These are phyloP conservation scores for Onchidella celtica DNA, from an alignment of 2,888 invertebrate species.

Conservation along the genomic window DNA sequence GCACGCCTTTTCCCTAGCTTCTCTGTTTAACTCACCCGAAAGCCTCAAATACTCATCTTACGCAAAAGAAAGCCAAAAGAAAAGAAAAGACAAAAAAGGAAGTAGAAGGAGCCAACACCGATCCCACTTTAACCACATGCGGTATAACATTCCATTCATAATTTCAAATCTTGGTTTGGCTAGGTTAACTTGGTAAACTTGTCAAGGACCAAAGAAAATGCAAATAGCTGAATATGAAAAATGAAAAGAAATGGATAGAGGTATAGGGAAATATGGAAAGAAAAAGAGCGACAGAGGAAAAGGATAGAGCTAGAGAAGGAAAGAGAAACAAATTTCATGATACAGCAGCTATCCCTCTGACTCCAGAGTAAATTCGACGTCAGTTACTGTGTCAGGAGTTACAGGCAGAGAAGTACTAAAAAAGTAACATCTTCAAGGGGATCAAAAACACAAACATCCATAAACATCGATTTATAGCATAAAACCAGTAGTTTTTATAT, in stretches of 20 bases:
- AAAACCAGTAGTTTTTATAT: too few species aligned
- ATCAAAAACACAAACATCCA: neutral
- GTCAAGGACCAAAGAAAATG: neutral
- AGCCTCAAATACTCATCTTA: too few species aligned
- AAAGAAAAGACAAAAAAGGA: neutral
- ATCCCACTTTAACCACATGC: too few species aligned
- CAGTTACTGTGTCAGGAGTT: too few species aligned
- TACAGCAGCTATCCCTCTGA: too few species aligned
- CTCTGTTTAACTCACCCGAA: too few species aligned
- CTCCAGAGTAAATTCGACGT: too few species aligned
- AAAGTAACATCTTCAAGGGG: neutral
- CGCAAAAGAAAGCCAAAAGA: neutral
- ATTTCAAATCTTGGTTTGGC: too few species aligned
- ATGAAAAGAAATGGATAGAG: slow-evolving; percentile 29
- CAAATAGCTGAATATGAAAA: too few species aligned
- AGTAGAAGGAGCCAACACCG: neutral
- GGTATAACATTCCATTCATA: too few species aligned
- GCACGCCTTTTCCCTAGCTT: too few species aligned
- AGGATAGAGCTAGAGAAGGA: slow-evolving; percentile 9
- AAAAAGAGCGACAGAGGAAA: slow-evolving; percentile 30
- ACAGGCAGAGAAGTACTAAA: neutral
- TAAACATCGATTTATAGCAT: neutral
- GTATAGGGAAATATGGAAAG: slow-evolving; percentile 29
- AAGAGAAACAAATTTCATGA: neutral
- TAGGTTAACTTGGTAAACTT: too few species aligned